These are phyloP conservation scores for Carlito syrichta DNA, from an alignment of 2,113 vertebrate genomes.

Conservation along the genomic window DNA sequence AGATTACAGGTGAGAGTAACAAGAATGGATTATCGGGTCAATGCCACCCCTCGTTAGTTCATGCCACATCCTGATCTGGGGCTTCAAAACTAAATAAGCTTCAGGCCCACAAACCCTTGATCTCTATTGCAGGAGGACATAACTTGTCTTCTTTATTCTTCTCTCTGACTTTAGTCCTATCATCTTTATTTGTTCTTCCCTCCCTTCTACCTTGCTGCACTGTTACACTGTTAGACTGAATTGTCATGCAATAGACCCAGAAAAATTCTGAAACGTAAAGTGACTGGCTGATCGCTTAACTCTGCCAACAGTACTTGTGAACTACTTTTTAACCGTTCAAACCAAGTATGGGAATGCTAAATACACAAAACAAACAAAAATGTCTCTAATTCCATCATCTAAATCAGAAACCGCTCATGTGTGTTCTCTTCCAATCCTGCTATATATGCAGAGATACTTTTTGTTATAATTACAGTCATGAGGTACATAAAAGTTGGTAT, in stretches of 20 bases:
- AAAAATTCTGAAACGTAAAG: background rate
- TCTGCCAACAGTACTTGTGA: background rate
- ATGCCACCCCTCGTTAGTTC: too few relatives aligned
- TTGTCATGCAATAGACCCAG: background rate
- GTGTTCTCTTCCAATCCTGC: background rate
- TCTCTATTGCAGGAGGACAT: background rate
- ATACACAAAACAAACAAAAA: background rate
- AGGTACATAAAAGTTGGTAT: background rate
- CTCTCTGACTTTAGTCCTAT: background rate
- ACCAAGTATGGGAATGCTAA: background rate
- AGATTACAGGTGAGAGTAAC: too few relatives aligned
- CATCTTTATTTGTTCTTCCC: background rate
- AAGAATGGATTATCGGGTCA: too few relatives aligned
- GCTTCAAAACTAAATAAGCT: background rate
- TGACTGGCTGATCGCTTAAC: background rate
- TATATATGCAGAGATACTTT: background rate
- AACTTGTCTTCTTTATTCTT: background rate
- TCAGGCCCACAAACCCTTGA: background rate
- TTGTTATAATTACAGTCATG: background rate
- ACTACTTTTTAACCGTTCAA: slow-evolving; percentile 12
- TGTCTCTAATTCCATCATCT: background rate
- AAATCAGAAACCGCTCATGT: background rate
- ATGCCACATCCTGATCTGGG: too few relatives aligned
- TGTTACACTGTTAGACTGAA: background rate
- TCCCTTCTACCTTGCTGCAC: background rate